These are phyloP conservation scores for Calycopis cecrops DNA, from an alignment of 1,140 invertebrate species.

Conservation along the genomic window DNA sequence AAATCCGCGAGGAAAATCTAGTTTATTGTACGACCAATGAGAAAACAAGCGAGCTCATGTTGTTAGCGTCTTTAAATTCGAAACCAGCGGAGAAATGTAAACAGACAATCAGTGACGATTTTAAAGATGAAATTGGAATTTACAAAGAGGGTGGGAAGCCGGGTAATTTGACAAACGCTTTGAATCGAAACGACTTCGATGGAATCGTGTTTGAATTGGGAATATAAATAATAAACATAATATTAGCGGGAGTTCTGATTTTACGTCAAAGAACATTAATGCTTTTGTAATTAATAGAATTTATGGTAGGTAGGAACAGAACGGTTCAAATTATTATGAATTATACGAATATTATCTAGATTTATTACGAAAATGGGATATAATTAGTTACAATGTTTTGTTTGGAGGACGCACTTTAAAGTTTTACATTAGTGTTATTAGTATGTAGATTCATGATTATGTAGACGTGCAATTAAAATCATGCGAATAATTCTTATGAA, in stretches of 20 bases:
- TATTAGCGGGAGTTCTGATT: conserved; percentile 7
- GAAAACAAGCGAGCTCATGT: conserved; percentile 34
- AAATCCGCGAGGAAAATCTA: too few relatives aligned
- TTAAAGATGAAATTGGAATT: conserved; percentile 64
- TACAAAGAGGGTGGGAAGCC: conserved; percentile 33
- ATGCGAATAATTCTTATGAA: too few relatives aligned
- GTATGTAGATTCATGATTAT: too few relatives aligned
- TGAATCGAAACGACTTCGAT: conserved; percentile 27
- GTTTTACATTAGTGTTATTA: too few relatives aligned
- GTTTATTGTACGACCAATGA: conserved; percentile 7
- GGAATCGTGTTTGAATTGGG: conserved; percentile 39
- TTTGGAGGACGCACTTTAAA: neutral
- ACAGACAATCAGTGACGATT: conserved; percentile 69
- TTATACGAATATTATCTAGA: conserved; percentile 9
- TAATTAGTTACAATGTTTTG: conserved; percentile 6
- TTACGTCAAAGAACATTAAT: conserved; percentile 11
- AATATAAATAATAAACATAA: conserved; percentile 19
- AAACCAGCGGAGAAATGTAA: conserved; percentile 64
- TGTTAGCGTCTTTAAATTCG: conserved; percentile 58
- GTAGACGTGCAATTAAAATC: too few relatives aligned
- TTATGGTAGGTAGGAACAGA: neutral
- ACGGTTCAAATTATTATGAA: conserved; percentile 7
- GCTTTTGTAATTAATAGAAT: conserved; percentile 12
- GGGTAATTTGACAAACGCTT: conserved; percentile 60
- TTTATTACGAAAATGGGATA: conserved; percentile 1